Base-by-base conservation (phyloP, 2,888 invertebrate species). In the Caenorhabditis japonica region DNA sequence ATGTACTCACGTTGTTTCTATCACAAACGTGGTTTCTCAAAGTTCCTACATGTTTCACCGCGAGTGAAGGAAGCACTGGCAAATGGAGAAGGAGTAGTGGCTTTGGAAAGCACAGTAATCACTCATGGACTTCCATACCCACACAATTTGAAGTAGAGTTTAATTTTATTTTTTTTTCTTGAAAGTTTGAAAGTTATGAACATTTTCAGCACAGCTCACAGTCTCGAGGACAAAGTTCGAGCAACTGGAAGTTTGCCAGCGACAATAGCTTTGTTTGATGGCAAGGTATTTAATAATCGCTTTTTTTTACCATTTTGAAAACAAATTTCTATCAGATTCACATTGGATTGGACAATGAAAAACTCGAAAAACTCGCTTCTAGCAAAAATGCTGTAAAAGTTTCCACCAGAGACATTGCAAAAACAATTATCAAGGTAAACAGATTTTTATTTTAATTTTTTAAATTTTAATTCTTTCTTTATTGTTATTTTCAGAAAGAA, bases 111-210 rank as follows among this genome's bases (percentile, higher is more conserved):
- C 7, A 95, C 99, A 0, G 95, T 99, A 75, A 94, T 99, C 72
- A 97, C 97, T 0, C 97, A 99, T 89, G 99, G 99, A 41, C 94
- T 99, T 94, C 96, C 97, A 0, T 93, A 92, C 89, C 97, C 97
- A 0, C 90, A 93, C 55, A 99, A 99, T 89, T 89, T 95, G 51
- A 90, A 93, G 90, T 90, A 75, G 79, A 82, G 72, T 64, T 43
- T 19, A 34, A 15, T 33, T 41, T 27, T 15, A 8, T 8, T 39
- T 39, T 52, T 34, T 15, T 21, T 0, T 30, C 27, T 25, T 8
- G 12, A 15, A 44, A 15, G 8, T 2, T 12, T 19, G 27, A 36
- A 17, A 19, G n/a, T 8, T 25, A 15, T 43, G 13, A 10, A 19
- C 33, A 8, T 1, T 49, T 75, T 41, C 76, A 90, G 90, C 79